These are phyloP conservation scores for Sebastes minor DNA, from an alignment of 2,797 vertebrate genomes.

Conservation along the genomic window DNA sequence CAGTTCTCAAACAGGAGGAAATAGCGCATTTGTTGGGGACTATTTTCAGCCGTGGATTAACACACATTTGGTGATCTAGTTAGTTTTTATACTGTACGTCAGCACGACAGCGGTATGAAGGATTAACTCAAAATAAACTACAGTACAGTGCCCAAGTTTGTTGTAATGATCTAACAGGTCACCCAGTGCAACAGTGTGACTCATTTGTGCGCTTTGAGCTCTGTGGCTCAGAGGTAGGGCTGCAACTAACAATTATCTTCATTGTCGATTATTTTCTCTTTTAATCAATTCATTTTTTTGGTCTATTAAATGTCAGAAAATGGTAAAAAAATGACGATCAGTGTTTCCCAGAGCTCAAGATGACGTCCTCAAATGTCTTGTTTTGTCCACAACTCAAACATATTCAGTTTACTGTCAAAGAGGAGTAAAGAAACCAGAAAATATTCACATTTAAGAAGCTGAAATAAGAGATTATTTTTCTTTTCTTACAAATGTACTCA, in stretches of 20 bases:
- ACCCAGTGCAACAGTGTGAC: not conserved
- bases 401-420: no score
- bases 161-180: not conserved
- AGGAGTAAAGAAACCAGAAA: no score
- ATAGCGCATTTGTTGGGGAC: not conserved
- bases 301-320: no score
- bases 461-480: no score
- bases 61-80: not conserved
- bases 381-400: no score
- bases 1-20: not conserved
- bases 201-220: not conserved
- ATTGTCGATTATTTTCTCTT: not conserved
- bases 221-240: not conserved
- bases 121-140: not conserved
- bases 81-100: not conserved
- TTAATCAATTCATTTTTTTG: accelerated
- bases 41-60: not conserved
- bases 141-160: not conserved
- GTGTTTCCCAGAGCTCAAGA: no score
- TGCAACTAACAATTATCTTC: not conserved
- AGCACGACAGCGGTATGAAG: accelerated
- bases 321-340: no score
- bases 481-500: no score
- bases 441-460: no score
- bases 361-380: accelerated